A percentile compares a stretch with the other conserved stretches of the same genome.
Evolutionary conservation across 2,888 invertebrate species (phyloP).

Genomic region (Pteria penguin): DNA sequence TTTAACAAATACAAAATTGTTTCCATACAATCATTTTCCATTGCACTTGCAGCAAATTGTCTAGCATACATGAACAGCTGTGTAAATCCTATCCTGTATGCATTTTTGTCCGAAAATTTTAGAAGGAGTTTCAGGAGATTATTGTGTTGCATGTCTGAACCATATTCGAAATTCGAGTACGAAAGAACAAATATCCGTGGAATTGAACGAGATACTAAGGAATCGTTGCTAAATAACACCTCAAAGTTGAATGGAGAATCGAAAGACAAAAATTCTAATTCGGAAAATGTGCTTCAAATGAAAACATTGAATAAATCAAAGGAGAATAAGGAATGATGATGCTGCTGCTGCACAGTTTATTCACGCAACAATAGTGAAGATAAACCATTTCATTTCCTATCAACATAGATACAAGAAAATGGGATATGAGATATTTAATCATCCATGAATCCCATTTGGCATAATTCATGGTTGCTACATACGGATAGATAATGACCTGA

Average conservation of each 20-base stretch:
- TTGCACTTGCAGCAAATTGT: slow-evolving; percentile 78
- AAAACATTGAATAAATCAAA: slow-evolving; percentile 1
- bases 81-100: slow-evolving; percentile 96
- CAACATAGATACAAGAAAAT: too few relatives aligned
- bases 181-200: slow-evolving; percentile 69
- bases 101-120: slow-evolving; percentile 96
- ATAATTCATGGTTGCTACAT: too few relatives aligned
- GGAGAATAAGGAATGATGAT: neutral
- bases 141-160: slow-evolving; percentile 68
- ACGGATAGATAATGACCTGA: too few relatives aligned
- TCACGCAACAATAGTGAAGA: too few relatives aligned
- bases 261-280: slow-evolving; percentile 43
- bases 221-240: slow-evolving; percentile 31
- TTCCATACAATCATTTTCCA: slow-evolving; percentile 81
- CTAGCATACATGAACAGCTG: slow-evolving; percentile 95
- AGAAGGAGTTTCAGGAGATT: slow-evolving; percentile 88
- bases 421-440: too few relatives aligned
- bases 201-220: slow-evolving; percentile 45
- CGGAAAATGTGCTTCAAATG: slow-evolving; percentile 32
- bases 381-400: too few relatives aligned
- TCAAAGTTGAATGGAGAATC: slow-evolving; percentile 4
- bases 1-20: slow-evolving; percentile 80
- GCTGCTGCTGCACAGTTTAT: too few relatives aligned
- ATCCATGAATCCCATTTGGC: too few relatives aligned
- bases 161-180: slow-evolving; percentile 64